These are phyloP conservation scores for Aleiodes sp. DNA, from an alignment of 1,140 invertebrate genomes.

Conservation along the genomic window DNA sequence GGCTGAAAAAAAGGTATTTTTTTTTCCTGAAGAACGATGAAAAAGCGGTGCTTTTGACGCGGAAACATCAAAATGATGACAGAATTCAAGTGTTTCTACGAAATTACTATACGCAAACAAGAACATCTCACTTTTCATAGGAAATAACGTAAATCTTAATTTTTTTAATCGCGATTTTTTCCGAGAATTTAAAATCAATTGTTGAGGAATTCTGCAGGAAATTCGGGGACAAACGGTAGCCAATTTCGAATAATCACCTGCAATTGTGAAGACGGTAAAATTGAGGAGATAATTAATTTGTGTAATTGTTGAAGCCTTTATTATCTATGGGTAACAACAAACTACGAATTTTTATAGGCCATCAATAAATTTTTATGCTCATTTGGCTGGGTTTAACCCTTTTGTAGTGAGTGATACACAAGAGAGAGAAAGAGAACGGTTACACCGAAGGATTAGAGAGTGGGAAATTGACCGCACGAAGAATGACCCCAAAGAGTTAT, in stretches of 20 bases:
- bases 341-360: constrained; percentile 9
- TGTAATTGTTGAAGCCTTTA: not conserved
- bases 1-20: not conserved
- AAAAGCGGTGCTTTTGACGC: constrained; percentile 14
- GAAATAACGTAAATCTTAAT: no score
- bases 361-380: constrained; percentile 11
- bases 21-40: not conserved
- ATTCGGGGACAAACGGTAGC: not conserved
- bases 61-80: constrained; percentile 11
- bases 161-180: no score
- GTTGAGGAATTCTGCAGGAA: no score
- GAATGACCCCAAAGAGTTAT: not conserved
- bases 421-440: no score
- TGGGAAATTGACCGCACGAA: not conserved
- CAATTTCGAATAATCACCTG: not conserved
- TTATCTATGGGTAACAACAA: not conserved
- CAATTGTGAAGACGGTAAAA: not conserved
- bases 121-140: no score
- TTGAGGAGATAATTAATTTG: not conserved
- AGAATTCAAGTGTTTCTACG: no score
- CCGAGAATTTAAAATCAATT: no score
- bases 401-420: not conserved
- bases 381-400: not conserved
- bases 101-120: no score
- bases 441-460: no score